Evolutionary conservation across 2,888 invertebrate genomes (phyloP), one percentile per base, ranked within the genome.

Genomic region (Leptinotarsa haldemani): DNA sequence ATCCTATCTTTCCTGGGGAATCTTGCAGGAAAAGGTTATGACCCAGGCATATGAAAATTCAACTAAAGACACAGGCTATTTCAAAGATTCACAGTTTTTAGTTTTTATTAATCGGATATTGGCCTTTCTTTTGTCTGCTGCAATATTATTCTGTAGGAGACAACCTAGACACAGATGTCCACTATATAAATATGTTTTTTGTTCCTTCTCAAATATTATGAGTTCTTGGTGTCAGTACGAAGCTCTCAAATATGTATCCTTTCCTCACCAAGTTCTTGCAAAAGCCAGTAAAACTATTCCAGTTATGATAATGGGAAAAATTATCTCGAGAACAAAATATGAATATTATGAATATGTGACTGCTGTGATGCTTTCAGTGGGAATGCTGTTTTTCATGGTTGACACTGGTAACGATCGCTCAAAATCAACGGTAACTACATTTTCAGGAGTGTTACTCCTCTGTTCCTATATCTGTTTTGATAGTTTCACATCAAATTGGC

Each of bases 181-280:
- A 0, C 89, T 98, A 15, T 98, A 97, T 88, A 95, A 97, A 88
- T 99, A 98, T 88, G 94, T 95, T 0, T 99, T 94, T 89, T 97
- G 98, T 85, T 97, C 98, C 4, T 93, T 99, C 83, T 97, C 98
- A 18, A 99, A 99, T 88, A 96, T 99, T 78, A 92, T 99, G 91
- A 98, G 98, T 86, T 97, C 98, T 65, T 99, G 99, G 99, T 99
- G 97, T 88, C 99, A 99, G 88, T 99, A 99, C 86, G 99, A 99
- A 88, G 99, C 99, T 25, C 90, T 99, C 64, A 99, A 99, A 87
- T 99, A 95, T 88, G 97, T 99, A 83, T 97, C 95, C 85, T 99
- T 99, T 87, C 99, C 99, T 2, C 97, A 98, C 65, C 98, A 99
- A 91, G 97, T 95, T 80, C 87, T 97, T 78, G 97, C 97, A 0